Percentiles rank a stretch among this genome's conserved stretches.
phyloP scores from a whole-genome alignment of 1,140 invertebrate genomes.

The Trichonephila clavata region DNA sequence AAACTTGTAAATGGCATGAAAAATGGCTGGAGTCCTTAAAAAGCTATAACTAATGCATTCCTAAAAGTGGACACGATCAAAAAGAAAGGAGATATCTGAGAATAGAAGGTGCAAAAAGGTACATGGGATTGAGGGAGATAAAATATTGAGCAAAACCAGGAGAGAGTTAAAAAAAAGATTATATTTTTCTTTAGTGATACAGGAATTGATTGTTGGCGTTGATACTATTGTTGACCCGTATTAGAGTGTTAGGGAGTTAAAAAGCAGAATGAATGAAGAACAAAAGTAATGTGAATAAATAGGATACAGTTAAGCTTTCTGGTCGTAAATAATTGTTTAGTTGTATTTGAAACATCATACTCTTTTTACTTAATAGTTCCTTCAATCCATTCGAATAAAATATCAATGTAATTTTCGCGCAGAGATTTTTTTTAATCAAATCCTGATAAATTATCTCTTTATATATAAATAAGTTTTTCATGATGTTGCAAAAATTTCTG shows the following conservation, averaged over 20 bases:
- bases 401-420: too few relatives aligned
- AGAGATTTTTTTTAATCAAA: too few relatives aligned
- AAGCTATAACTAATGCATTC: background rate
- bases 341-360: too few relatives aligned
- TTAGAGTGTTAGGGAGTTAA: background rate
- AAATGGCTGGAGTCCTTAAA: background rate
- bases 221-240: background rate
- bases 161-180: background rate
- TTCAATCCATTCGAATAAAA: too few relatives aligned
- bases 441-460: too few relatives aligned
- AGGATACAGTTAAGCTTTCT: too few relatives aligned
- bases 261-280: too few relatives aligned
- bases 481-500: too few relatives aligned
- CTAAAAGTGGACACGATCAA: background rate
- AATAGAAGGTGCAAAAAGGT: background rate
- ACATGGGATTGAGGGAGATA: background rate
- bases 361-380: too few relatives aligned
- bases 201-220: background rate
- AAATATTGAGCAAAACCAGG: background rate
- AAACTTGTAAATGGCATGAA: conserved; percentile 7
- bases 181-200: background rate
- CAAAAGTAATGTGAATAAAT: too few relatives aligned
- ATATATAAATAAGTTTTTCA: too few relatives aligned
- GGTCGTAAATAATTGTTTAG: too few relatives aligned
- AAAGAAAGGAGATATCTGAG: background rate